Evolutionary conservation across 35 echinoderm and acorn worm species (phyloP).

Genomic region (Ophioderma brevispina): DNA sequence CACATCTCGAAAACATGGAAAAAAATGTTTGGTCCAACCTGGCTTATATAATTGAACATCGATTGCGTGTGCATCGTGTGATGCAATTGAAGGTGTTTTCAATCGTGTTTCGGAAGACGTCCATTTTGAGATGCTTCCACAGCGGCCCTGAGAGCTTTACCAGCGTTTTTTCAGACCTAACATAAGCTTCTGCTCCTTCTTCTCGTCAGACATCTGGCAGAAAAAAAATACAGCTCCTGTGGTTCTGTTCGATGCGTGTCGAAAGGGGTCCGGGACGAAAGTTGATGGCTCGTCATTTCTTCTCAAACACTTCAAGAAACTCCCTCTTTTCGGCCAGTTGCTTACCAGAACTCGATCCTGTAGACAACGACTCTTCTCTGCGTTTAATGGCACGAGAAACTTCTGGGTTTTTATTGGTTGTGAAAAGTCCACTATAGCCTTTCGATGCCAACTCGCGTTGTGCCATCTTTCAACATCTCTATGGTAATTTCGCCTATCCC

Average conservation of each 20-base stretch:
- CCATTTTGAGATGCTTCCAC: too few relatives aligned
- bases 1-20: constrained; percentile 25
- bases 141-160: too few relatives aligned
- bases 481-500: background rate
- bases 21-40: constrained; percentile 39
- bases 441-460: background rate
- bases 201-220: background rate
- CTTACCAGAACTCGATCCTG: background rate
- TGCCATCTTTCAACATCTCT: background rate
- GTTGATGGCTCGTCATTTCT: background rate
- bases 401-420: background rate
- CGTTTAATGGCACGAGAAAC: too few relatives aligned
- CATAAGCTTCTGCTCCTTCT: background rate
- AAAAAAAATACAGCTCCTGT: background rate
- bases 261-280: background rate
- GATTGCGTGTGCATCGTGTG: background rate
- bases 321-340: background rate
- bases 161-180: too few relatives aligned
- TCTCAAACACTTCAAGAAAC: background rate
- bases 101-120: too few relatives aligned
- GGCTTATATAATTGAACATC: constrained; percentile 18
- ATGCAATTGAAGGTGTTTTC: too few relatives aligned
- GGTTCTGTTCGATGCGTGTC: background rate
- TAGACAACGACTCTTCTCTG: background rate
- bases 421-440: background rate